Evolutionary conservation across 37 sponge, comb jelly and placozoan genomes (phyloP), one percentile per base, ranked within the genome.

Genomic region (Spongilla lacustris): DNA sequence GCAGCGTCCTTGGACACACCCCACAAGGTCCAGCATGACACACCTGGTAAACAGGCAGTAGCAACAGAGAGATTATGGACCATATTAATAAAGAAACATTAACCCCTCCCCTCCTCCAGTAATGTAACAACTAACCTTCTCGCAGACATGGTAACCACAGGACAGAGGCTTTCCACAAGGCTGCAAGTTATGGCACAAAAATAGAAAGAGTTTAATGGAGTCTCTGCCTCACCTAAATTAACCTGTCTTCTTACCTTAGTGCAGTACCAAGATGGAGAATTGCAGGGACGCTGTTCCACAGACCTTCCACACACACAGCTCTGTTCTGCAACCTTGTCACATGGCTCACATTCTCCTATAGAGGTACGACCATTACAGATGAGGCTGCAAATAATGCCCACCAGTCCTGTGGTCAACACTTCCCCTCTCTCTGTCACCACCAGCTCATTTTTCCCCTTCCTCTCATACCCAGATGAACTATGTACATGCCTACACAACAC

Each of bases 1-100:
- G 38, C 69, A 90, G 83, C 33, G 80, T 49, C 46, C 85, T 88
- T 6, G 94, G 94, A 69, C 98, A 98, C 30, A 74, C 74, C 26
- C 96, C 98, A 93, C 98, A 98, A 4, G 33, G 34, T 4, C 92
- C 96, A 24, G 76, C 31, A 84, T 98, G 98, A 68, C 98, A 98
- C 49, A 93, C 85, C 85, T 89, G 78, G 82, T 24, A 9, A 49
- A 2, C 69, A 78, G 28, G 14, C n/a, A n/a, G n/a, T n/a, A 41
- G 36, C 37, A 77, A 33, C 22, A 77, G 32, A 48, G 25, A 78
- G 48, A 81, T 6, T 29, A 69, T 27, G 8, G 32, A 37, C 58
- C 19, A 14, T 41, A 9, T 9, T 3, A 6, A 41, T 41, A 9
- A 3, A 41, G 3, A 41, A 41, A 41, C 41, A 8, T 17, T 17